Conservation (phyloP, 1,140 invertebrate genomes). For the Coelopa frigida region DNA sequence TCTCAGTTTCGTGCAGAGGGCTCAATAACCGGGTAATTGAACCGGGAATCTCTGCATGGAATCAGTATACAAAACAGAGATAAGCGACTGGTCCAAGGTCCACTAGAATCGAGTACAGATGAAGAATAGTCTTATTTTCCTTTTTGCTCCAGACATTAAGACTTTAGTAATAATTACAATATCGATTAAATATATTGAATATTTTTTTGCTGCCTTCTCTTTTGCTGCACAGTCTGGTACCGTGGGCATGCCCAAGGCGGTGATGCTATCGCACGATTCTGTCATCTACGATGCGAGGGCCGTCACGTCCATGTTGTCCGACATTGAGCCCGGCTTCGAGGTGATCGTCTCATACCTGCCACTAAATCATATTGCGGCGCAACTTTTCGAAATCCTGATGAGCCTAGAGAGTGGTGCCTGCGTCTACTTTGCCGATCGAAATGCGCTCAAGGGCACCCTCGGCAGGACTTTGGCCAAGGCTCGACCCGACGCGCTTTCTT, state of each 20-base stretch:
- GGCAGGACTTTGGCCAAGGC: slow-evolving; percentile 68
- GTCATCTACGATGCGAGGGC: slow-evolving; percentile 57
- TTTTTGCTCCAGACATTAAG: no score
- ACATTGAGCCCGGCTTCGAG: slow-evolving; percentile 50
- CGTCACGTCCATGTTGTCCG: slow-evolving; percentile 43
- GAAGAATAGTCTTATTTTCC: no score
- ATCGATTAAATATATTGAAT: no score
- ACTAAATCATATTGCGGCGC: slow-evolving; percentile 83
- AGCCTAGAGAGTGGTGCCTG: slow-evolving; percentile 52
- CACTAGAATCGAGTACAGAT: no score
- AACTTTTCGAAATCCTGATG: slow-evolving; percentile 72
- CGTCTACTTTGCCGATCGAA: slow-evolving; percentile 76
- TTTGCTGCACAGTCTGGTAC: slow-evolving; percentile 90
- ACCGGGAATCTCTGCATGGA: no score
- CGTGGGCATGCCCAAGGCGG: slow-evolving; percentile 85
- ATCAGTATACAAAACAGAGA: no score
- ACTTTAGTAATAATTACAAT: no score
- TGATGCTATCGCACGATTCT: slow-evolving; percentile 89
- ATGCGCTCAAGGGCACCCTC: slow-evolving; percentile 76
- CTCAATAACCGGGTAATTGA: no score
- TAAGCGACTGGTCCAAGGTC: no score
- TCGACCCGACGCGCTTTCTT: slow-evolving; percentile 74
- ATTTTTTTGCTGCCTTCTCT: no score
- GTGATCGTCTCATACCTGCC: slow-evolving; percentile 73
- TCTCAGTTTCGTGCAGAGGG: no score